Evolutionary conservation across 2,888 invertebrate species (phyloP), one percentile per base, ranked within the genome.

Genomic region (Caenorhabditis sp.): DNA sequence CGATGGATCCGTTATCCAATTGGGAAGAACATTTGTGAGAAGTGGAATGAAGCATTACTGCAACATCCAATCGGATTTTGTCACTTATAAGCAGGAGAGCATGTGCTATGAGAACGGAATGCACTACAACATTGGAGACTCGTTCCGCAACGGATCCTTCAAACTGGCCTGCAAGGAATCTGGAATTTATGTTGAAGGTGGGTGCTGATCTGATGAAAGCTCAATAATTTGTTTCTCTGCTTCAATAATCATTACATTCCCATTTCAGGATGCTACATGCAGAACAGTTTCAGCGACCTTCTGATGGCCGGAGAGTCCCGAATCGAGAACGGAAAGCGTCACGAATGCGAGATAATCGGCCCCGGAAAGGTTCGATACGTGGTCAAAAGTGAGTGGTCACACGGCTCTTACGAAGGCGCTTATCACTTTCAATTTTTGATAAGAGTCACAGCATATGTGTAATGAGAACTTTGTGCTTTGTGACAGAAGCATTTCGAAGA

Each of bases 31-130:
- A 3, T 90, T 90, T 61, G 82, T 90, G 11, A 69, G 84, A 50
- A 82, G 85, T 58, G 90, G 90, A 61, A 86, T 89, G 64, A 82
- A 89, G 32, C 90, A 90, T 82, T 85, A 82, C 50, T 90, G 90
- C 58, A 84, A 76, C 55, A 86, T 90, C 18, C 85, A 82, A 28
- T 89, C 87, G 32, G 89, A 90, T 47, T 86, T 84, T n/a, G 90
- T 91, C 40, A 88, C 89, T 11, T 90, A 90, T 44, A 90, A 91
- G 65, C 90, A 90, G 74, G 90, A 89, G 64, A 85, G 89, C 15
- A 90, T 91, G 82, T 90, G 90, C 62, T 91, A 86, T 71, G 89
- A 91, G 68, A 90, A 90, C 64, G 89, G 90, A 24, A 84, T 87
- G 51, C 89, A 91, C 65, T 90, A 90, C 78, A 88, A 91, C 60